Conservation (phyloP, 1,140 invertebrate genomes). For the Leptinotarsa undecemlineata region DNA sequence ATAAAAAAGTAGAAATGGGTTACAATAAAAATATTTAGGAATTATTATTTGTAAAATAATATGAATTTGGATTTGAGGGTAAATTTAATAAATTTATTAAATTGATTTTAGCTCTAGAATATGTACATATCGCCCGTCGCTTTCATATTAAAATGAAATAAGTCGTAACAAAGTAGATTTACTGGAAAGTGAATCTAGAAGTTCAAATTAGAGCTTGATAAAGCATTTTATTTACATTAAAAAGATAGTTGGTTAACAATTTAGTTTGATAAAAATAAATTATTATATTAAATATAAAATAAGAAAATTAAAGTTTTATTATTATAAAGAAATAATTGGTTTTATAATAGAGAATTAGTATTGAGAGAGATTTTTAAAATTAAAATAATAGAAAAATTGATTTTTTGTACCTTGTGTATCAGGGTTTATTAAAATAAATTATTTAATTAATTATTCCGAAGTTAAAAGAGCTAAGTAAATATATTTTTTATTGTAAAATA, state of each 20-base stretch:
- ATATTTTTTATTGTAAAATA: constrained; percentile 60
- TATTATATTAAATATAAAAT: constrained; percentile 52
- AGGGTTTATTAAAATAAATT: constrained; percentile 63
- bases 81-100: constrained; percentile 53
- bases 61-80: constrained; percentile 60
- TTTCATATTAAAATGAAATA: constrained; percentile 65
- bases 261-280: constrained; percentile 54
- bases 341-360: constrained; percentile 59
- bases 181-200: constrained; percentile 69
- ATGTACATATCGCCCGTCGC: constrained; percentile 70
- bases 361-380: constrained; percentile 50
- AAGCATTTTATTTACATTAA: constrained; percentile 65
- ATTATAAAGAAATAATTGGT: constrained; percentile 56
- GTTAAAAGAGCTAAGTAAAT: constrained; percentile 59
- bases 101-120: constrained; percentile 58
- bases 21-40: constrained; percentile 58
- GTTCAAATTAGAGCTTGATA: constrained; percentile 59
- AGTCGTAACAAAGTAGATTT: constrained; percentile 75
- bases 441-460: constrained; percentile 59
- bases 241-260: constrained; percentile 57
- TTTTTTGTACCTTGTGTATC: constrained; percentile 69
- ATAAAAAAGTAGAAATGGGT: constrained; percentile 59
- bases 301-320: constrained; percentile 56
- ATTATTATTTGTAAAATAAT: constrained; percentile 52
- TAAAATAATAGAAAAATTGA: constrained; percentile 60